Base-by-base conservation (phyloP, 2,113 vertebrate genomes). In the Gasterosteus nipponicus region DNA sequence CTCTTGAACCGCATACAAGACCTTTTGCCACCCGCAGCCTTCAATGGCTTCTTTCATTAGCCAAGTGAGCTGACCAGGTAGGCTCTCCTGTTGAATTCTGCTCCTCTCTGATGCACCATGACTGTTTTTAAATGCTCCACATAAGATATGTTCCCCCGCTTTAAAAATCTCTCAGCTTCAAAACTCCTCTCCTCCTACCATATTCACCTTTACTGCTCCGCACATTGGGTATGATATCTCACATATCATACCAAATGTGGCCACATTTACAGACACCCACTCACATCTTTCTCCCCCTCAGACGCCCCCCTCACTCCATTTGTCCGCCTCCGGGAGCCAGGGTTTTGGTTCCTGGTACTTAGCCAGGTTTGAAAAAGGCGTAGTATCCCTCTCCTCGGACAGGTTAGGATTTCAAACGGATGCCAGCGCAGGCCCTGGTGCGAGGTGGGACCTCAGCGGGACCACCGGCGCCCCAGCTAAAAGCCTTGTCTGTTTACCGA, bases 351-450 rank as follows among this genome's bases (percentile, higher is more conserved):
- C 64, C 85, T 85, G 89, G 69, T 88, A 10, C 5, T 0, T 26
- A 58, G 90, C 83, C 83, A 89, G 73, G 67, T 29, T 71, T 22
- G 61, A 80, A 89, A 86, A 89, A 75, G 85, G 86, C 38, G 69
- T 69, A 88, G 83, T 81, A 73, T 90, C 86, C 53, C 81, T 86
- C 82, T 62, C 51, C 77, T 78, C 38, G 38, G 77, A 83, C 88
- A 81, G 87, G 74, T 82, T 88, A 90, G 88, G 83, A 90, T 93
- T 93, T 92, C 90, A 92, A 92, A 92, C 81, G 70, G 81, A 91
- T 89, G 85, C 85, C 89, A 86, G 73, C 53, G 5, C 1, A 64
- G 83, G 77, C 77, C 81, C 59, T 60, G 53, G 70, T 87, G 86
- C 60, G 39, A 86, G 79, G 57, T 66, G 75, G 74, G 85, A 86